phyloP scores from a whole-genome alignment of 2,113 vertebrate genomes.

The Sigmodon hispidus region DNA sequence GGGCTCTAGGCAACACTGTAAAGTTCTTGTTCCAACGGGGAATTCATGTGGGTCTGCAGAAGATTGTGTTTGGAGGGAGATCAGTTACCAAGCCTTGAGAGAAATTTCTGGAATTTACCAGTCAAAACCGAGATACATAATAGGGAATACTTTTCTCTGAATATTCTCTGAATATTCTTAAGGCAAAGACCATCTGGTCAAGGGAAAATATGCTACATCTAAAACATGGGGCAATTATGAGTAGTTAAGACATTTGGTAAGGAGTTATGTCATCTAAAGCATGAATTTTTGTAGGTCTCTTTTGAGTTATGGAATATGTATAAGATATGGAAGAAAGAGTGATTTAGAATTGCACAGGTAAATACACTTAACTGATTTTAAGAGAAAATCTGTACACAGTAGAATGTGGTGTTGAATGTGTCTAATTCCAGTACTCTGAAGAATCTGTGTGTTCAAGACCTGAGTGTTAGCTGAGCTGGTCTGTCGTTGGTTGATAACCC shows the following conservation, averaged over 20 bases:
- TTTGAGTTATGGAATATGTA: background rate
- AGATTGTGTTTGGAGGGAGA: background rate
- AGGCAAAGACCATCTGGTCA: background rate
- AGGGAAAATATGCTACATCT: background rate
- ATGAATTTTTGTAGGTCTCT: background rate
- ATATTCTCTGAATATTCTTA: background rate
- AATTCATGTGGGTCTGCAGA: background rate
- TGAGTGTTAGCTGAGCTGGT: background rate
- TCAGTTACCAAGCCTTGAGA: background rate
- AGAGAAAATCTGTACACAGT: background rate
- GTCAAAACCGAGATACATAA: background rate
- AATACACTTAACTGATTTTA: background rate
- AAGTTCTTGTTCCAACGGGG: no score
- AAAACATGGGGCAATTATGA: no score
- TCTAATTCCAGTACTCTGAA: background rate
- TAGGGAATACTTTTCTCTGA: background rate
- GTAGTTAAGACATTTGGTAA: background rate
- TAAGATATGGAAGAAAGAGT: background rate
- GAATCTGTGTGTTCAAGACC: conserved; percentile 13
- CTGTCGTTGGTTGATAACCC: background rate
- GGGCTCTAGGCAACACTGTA: background rate
- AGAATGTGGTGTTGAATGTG: no score
- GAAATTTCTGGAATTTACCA: background rate
- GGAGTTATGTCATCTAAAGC: background rate
- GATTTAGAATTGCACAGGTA: background rate